These are phyloP conservation scores for Apteryx owenii DNA, from an alignment of 2,113 vertebrate genomes.

Conservation along the genomic window DNA sequence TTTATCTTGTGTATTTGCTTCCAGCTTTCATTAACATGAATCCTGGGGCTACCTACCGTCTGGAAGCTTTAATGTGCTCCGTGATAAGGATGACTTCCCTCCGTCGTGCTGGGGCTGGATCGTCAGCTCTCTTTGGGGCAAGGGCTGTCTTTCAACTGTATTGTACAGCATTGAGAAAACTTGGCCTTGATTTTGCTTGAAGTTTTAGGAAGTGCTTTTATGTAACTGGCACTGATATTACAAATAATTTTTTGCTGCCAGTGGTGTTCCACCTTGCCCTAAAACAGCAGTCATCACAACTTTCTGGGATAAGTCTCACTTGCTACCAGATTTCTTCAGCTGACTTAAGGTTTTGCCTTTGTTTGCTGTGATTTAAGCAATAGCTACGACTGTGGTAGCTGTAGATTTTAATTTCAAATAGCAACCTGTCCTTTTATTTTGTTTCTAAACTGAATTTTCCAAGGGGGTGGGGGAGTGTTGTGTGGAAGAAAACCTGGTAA, in stretches of 20 bases:
- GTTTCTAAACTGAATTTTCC: background rate
- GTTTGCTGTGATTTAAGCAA: background rate
- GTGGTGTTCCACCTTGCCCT: slow-evolving; percentile 28
- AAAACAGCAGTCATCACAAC: background rate
- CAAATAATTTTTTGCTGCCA: background rate
- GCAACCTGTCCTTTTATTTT: background rate
- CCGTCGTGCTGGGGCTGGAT: background rate
- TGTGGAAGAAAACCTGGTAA: background rate
- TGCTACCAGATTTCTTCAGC: background rate
- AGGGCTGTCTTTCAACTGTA: slow-evolving; percentile 32
- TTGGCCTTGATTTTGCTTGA: slow-evolving; percentile 31
- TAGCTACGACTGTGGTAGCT: background rate
- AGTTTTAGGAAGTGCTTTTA: slow-evolving; percentile 20
- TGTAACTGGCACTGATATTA: slow-evolving; percentile 19
- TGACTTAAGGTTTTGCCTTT: background rate
- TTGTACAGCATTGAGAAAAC: background rate
- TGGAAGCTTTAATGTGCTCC: slow-evolving; percentile 46
- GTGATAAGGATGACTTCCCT: background rate
- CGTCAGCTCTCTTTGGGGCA: slow-evolving; percentile 46
- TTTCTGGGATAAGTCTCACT: background rate
- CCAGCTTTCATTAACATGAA: slow-evolving; percentile 28
- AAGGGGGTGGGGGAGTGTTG: background rate
- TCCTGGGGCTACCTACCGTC: slow-evolving; percentile 49
- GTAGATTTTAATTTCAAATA: background rate
- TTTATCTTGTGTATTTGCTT: slow-evolving; percentile 51